Evolutionary conservation across 2,888 invertebrate species (phyloP), one percentile per base, ranked within the genome.

Genomic region (Anarsia innoxiella): DNA sequence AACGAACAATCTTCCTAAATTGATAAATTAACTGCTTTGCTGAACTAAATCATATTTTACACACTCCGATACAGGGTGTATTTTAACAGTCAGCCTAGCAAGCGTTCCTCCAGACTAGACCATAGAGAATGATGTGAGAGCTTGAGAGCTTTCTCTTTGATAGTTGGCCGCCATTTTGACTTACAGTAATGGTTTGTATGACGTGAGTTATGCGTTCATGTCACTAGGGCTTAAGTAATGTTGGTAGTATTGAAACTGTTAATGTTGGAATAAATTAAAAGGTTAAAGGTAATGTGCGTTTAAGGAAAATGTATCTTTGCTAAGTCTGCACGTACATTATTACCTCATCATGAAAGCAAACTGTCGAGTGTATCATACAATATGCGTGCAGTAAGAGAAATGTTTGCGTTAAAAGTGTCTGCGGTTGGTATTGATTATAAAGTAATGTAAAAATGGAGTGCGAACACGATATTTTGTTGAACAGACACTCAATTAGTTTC

Each of bases 51-150:
- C 15, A 11, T 26, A 26, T 26, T 15, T 31, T 26, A 26, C 11
- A 13, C 10, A 16, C 25, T 26, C 10, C 13, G 12, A 13, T 6
- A 26, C 6, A 12, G 29, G 14, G 34, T 30, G 19, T 25, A 30
- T 12, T 46, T 50, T 61, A 59, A 25, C 54, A 56, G 56, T 61
- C 48, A 50, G 61, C 69, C 69, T 68, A 53, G 61, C 64, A 57
- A 70, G 65, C 53, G n/a, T n/a, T 55, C 56, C 56, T 19, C 56
- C 66, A 74, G 72, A 67, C 60, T 62, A 70, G 58, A 68, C 69
- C 72, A 71, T 68, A 72, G 75, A 77, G 75, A 77, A 76, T 79
- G 77, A 78, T 80, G 78, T 76, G 82, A 76, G 79, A 77, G 74
- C 66, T 64, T 56, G 64, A 67, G 49, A 68, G 76, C 79, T 83